Conservation (phyloP, 2,888 invertebrate genomes). For the Drosophila anomalata region DNA sequence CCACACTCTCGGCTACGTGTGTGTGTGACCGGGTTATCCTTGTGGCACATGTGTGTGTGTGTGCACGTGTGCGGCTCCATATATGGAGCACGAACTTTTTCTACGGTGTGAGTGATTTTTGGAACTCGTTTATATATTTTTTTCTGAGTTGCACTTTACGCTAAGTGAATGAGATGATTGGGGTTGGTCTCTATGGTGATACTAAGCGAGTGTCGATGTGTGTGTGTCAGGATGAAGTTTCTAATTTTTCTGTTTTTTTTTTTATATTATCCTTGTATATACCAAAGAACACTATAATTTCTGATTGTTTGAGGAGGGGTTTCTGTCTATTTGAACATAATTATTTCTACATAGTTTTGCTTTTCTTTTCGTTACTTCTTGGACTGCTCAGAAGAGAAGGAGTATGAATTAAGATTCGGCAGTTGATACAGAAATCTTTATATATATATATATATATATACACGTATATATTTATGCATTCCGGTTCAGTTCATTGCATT, state of each 20-base stretch:
- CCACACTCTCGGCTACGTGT: slow-evolving; percentile 29
- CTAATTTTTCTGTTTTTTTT: slow-evolving; percentile 16
- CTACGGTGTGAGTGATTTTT: slow-evolving; percentile 30
- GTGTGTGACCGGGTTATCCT: slow-evolving; percentile 69
- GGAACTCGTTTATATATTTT: slow-evolving; percentile 11
- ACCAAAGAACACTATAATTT: slow-evolving; percentile 13
- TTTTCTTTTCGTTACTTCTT: slow-evolving; percentile 46
- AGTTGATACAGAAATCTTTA: slow-evolving; percentile 83
- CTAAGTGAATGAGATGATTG: slow-evolving; percentile 26
- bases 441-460: slow-evolving; percentile 22
- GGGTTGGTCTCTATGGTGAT: slow-evolving; percentile 16
- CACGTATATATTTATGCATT: slow-evolving; percentile 35
- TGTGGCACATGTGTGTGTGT: slow-evolving; percentile 36
- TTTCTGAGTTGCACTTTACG: slow-evolving; percentile 36
- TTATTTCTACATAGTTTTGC: slow-evolving; percentile 24
- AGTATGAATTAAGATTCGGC: slow-evolving; percentile 84
- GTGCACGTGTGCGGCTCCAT: slow-evolving; percentile 24
- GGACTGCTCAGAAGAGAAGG: slow-evolving; percentile 82
- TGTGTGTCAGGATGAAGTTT: slow-evolving; percentile 15
- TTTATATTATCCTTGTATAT: slow-evolving; percentile 2
- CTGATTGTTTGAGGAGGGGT: slow-evolving; percentile 3
- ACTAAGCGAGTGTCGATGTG: slow-evolving; percentile 25
- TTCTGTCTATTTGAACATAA: slow-evolving; percentile 28
- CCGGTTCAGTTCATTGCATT: slow-evolving; percentile 42
- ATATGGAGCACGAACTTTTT: slow-evolving; percentile 58